Evolutionary conservation across 2,113 vertebrate genomes (phyloP).

Genomic region (Chloroceryle aenea): DNA sequence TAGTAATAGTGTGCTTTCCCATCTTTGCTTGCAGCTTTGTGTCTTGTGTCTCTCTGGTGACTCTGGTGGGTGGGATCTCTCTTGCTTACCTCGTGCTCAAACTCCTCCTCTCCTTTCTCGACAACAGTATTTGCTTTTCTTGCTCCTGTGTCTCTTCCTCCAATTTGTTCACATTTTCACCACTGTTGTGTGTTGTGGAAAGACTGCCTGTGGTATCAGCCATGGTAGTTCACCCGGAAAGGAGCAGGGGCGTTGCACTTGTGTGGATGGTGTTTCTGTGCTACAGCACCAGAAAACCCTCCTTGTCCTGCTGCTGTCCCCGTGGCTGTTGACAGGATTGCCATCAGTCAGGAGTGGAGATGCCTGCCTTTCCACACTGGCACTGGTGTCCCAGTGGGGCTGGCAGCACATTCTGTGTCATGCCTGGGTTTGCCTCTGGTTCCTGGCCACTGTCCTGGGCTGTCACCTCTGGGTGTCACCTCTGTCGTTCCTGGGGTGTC

Average conservation of each 20-base stretch:
- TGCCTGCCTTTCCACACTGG: not conserved
- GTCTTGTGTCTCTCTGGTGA: not conserved
- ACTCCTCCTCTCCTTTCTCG: not conserved
- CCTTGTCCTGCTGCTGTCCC: not conserved
- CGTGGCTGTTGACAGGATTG: not conserved
- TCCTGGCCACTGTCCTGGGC: not conserved
- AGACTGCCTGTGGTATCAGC: not conserved
- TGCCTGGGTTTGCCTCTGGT: not conserved
- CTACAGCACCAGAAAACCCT: not conserved
- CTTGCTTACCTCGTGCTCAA: not conserved
- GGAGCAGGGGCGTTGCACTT: not conserved
- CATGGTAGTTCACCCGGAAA: accelerated
- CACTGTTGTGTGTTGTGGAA: not conserved
- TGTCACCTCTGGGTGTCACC: not conserved
- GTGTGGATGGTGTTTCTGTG: not conserved
- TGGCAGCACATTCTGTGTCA: not conserved
- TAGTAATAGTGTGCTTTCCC: not conserved
- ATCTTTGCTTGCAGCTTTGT: not conserved
- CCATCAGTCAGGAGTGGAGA: not conserved
- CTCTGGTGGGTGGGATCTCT: not conserved
- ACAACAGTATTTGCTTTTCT: not conserved
- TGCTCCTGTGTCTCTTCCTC: not conserved
- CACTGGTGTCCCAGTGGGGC: not conserved
- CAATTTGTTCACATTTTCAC: not conserved
- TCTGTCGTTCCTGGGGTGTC: not conserved